Evolutionary conservation across 2,888 invertebrate genomes (phyloP).

Genomic region (Pocota personata): DNA sequence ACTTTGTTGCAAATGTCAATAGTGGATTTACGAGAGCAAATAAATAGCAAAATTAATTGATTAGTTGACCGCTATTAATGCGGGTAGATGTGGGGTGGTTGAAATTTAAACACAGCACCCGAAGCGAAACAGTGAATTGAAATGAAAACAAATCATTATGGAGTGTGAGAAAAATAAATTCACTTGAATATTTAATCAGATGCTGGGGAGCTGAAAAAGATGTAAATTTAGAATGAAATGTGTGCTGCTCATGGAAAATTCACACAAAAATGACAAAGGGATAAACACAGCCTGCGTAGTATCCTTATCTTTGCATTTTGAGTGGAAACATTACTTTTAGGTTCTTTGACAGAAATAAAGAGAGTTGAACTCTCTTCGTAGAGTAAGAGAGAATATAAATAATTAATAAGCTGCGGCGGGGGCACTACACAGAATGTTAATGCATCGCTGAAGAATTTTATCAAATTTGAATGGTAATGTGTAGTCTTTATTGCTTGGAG

Average conservation of each 20-base stretch:
- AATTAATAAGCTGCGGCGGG: neutral
- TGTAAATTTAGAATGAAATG: neutral
- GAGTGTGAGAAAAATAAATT: neutral
- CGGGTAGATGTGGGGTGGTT: too few relatives aligned
- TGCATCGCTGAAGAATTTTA: neutral
- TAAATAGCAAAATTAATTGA: constrained; percentile 45
- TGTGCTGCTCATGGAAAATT: neutral
- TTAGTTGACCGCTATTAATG: neutral
- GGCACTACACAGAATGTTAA: constrained; percentile 3
- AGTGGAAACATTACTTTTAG: neutral
- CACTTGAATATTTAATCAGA: neutral
- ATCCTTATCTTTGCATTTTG: neutral
- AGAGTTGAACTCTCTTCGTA: neutral
- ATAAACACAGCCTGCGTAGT: neutral
- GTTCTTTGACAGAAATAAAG: neutral
- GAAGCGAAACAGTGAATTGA: neutral
- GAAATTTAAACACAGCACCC: too few relatives aligned
- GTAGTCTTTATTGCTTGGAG: neutral
- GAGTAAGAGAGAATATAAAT: neutral
- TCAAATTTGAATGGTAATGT: constrained; percentile 10
- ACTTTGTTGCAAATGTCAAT: constrained; percentile 67
- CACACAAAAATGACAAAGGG: neutral
- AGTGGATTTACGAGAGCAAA: constrained; percentile 52
- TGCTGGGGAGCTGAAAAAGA: neutral
- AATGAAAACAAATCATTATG: neutral